Conservation (phyloP, 2,888 invertebrate species). For the Drosophila acutilabella region DNA sequence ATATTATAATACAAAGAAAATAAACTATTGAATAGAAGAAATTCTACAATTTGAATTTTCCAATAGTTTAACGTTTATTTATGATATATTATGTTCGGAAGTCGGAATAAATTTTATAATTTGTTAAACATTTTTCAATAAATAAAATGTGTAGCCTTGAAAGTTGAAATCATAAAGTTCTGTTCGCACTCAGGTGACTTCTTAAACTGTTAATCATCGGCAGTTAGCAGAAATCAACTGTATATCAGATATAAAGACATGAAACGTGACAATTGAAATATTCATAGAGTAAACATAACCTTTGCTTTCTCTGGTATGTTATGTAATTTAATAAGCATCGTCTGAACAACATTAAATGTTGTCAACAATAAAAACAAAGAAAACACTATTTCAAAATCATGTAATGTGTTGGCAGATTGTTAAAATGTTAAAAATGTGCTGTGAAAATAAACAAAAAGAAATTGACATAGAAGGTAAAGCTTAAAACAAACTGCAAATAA, state of each 20-base stretch:
- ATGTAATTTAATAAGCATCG: conserved; percentile 24
- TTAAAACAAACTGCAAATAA: conserved; percentile 1
- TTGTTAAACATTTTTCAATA: no score
- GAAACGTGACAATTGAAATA: not conserved
- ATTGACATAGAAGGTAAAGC: conserved; percentile 21
- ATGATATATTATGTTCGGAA: no score
- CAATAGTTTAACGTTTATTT: no score
- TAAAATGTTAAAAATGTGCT: conserved; percentile 13
- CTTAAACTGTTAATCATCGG: no score
- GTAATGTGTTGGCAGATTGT: conserved; percentile 25
- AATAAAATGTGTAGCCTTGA: no score
- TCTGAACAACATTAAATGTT: conserved; percentile 19
- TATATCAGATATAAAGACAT: no score
- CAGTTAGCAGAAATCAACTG: no score
- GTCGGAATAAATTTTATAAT: no score
- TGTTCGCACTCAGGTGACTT: no score
- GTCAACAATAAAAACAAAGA: conserved; percentile 10
- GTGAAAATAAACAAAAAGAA: conserved; percentile 17
- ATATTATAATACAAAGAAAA: conserved; percentile 11
- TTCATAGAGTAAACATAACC: not conserved
- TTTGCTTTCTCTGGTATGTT: conserved; percentile 20
- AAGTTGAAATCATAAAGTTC: no score
- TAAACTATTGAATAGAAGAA: no score
- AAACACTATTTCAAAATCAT: conserved; percentile 25
- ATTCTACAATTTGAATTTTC: no score